Evolutionary conservation across 2,888 invertebrate genomes (phyloP).

Genomic region (Biston betularia): DNA sequence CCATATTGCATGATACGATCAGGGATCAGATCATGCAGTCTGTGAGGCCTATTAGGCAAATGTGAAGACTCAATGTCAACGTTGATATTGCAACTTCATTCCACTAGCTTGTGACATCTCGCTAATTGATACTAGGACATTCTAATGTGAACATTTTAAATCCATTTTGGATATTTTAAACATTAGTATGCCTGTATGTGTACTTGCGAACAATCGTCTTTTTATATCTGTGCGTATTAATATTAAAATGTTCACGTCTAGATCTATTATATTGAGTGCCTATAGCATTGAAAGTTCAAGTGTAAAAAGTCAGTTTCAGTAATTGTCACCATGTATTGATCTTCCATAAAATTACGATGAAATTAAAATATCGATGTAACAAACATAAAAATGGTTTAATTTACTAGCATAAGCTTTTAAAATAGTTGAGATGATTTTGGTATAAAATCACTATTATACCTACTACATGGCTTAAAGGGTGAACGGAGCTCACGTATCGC

Average conservation of each 20-base stretch:
- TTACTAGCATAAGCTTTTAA: constrained; percentile 43
- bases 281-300: constrained; percentile 84
- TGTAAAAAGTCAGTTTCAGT: constrained; percentile 85
- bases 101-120: constrained; percentile 75
- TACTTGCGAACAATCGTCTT: constrained; percentile 77
- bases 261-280: constrained; percentile 85
- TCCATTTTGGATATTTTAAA: constrained; percentile 78
- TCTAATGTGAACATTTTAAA: constrained; percentile 83
- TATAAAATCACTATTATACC: too few relatives aligned
- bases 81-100: constrained; percentile 70
- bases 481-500: too few relatives aligned
- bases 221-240: constrained; percentile 81
- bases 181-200: constrained; percentile 76
- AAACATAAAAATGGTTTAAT: constrained; percentile 76
- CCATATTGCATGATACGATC: too few relatives aligned
- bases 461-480: too few relatives aligned
- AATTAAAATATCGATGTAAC: constrained; percentile 86
- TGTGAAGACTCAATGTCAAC: constrained; percentile 68
- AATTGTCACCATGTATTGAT: constrained; percentile 86
- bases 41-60: constrained; percentile 52
- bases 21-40: too few relatives aligned
- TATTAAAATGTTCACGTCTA: constrained; percentile 84
- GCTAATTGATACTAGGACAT: constrained; percentile 71
- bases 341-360: constrained; percentile 87
- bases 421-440: not conserved